Evolutionary conservation across 2,888 invertebrate species (phyloP), one percentile per base, ranked within the genome.

Genomic region (Campoplex nolae): DNA sequence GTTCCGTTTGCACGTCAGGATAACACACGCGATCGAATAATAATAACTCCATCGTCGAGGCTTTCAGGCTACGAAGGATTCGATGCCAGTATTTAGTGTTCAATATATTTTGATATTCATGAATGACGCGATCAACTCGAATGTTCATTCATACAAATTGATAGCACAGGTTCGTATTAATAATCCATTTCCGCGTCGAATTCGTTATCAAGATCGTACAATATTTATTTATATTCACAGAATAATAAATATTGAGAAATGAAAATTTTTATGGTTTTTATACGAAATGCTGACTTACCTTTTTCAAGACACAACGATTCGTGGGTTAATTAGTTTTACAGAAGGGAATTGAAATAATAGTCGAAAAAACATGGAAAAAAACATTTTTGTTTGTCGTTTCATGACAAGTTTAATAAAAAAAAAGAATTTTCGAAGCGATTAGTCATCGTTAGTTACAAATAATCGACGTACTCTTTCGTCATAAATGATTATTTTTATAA

Each of bases 21-120:
- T 28, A 80, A 73, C 86, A 86, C 86, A 86, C 86, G 86, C 86
- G 83, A 86, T 83, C 75, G 70, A 83, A 86, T 76, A 86, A 86
- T 86, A 83, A 80, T 42, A 51, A 67, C 76, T 38, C 54, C 65
- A 74, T 71, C 54, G 35, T 42, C 54, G 62, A 45, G 18, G 38
- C 28, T 35, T 45, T n/a, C 28, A 58, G 62, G 38, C 38, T 51
- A 42, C 28, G 82, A 78, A 23, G 18, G 45, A 54, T 70, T 56
- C 56, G 13, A 56, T 74, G 11, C 9, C 3, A 45, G 18, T 16
- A 11, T 45, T 71, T 71, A n/a, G 18, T 48, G 18, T 48, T 23
- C 0, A 23, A 38, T 32, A 32, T 32, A 16, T 62, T 62, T 62
- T 32, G 16, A 32, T 62, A n/a, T 32, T 13, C 13, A 32, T 28